Conservation (phyloP, 2,888 invertebrate species). For the Phrixothrix hirtus region DNA sequence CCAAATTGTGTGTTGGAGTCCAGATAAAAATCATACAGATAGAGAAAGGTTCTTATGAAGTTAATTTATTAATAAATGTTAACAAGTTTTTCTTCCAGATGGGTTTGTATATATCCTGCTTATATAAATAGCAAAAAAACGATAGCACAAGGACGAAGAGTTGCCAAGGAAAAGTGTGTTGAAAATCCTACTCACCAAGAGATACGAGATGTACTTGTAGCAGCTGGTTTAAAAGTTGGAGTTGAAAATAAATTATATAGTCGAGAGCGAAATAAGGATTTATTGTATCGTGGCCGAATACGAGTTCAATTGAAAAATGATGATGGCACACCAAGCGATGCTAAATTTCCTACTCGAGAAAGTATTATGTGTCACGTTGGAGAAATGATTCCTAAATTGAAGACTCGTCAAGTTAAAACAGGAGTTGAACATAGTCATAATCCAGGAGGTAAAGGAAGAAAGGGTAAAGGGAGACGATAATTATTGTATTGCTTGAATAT, state of each 20-base stretch:
- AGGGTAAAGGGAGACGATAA: constrained; percentile 42
- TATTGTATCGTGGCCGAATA: constrained; percentile 82
- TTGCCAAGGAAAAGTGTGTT: constrained; percentile 83
- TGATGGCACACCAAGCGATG: constrained; percentile 75
- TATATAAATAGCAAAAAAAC: constrained; percentile 95
- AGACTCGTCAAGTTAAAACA: constrained; percentile 70
- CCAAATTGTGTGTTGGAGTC: constrained; percentile 63
- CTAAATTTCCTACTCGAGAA: constrained; percentile 74
- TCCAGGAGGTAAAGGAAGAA: constrained; percentile 38
- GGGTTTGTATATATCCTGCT: constrained; percentile 96
- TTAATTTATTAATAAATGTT: constrained; percentile 18
- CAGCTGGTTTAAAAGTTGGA: constrained; percentile 64
- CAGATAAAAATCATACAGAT: constrained; percentile 80
- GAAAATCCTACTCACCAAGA: constrained; percentile 96
- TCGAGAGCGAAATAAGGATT: constrained; percentile 89
- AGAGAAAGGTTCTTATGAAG: constrained; percentile 65
- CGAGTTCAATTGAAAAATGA: constrained; percentile 91
- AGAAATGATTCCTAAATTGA: constrained; percentile 88
- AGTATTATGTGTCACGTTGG: constrained; percentile 78
- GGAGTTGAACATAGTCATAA: constrained; percentile 45
- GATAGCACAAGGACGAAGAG: constrained; percentile 82
- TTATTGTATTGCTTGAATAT: neutral
- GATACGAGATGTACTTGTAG: constrained; percentile 87
- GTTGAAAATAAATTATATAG: constrained; percentile 93
- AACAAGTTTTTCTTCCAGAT: constrained; percentile 61